Percentiles rank a stretch among this genome's conserved stretches.
phyloP scores from a whole-genome alignment of 2,888 invertebrate genomes.

The Trichopria drosophilae region DNA sequence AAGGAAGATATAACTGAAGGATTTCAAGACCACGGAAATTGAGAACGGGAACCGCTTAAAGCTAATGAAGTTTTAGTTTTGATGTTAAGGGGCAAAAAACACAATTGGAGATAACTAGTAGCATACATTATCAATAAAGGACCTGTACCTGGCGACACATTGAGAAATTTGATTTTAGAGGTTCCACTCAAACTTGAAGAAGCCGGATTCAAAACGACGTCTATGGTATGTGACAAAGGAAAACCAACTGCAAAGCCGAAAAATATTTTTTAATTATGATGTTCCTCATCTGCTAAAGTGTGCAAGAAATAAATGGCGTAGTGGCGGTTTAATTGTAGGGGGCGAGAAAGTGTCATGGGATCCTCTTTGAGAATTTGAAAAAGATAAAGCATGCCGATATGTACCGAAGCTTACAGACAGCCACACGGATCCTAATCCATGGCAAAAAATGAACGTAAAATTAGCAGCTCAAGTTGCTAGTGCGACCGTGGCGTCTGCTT shows the following conservation, averaged over 20 bases:
- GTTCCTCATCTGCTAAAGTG: conserved; percentile 15
- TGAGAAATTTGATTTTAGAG: not conserved
- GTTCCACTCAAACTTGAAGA: not conserved
- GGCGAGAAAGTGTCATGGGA: conserved; percentile 5
- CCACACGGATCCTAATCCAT: conserved; percentile 12
- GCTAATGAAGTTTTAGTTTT: conserved; percentile 39
- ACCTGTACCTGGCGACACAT: not conserved
- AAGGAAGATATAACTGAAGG: conserved; percentile 36
- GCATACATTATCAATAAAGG: conserved; percentile 22
- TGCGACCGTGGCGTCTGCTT: conserved; percentile 33
- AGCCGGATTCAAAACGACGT: conserved; percentile 32
- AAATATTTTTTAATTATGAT: conserved; percentile 35
- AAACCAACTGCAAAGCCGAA: conserved; percentile 32
- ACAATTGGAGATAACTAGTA: conserved; percentile 39
- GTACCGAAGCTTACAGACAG: not conserved
- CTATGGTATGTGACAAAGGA: conserved; percentile 36
- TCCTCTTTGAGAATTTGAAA: conserved; percentile 27
- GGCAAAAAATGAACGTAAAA: conserved; percentile 37
- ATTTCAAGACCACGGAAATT: conserved; percentile 35
- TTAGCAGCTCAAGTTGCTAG: conserved; percentile 39
- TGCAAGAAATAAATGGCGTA: conserved; percentile 11
- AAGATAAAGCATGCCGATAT: not conserved
- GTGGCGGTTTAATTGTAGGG: conserved; percentile 6
- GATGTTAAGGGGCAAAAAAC: conserved; percentile 34
- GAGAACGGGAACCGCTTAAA: conserved; percentile 13